phyloP scores from a whole-genome alignment of 2,113 vertebrate species.

The Tragelaphus buxtoni region DNA sequence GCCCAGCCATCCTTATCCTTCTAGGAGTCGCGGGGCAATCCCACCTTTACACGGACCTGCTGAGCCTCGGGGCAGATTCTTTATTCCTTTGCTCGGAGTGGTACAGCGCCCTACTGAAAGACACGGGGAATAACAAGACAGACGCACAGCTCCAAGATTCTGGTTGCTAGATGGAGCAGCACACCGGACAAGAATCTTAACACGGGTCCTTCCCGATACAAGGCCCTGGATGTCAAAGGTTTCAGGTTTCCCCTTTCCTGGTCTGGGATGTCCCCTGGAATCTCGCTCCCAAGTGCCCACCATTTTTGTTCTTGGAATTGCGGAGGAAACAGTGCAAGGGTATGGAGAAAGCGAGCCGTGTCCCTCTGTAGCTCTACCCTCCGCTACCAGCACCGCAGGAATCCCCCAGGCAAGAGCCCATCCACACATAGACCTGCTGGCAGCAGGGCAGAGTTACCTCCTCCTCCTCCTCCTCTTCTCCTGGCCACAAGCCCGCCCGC shows the following conservation, averaged over 20 bases:
- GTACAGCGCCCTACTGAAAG: background rate
- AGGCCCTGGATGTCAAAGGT: background rate
- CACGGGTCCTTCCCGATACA: background rate
- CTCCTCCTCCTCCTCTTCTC: constrained; percentile 19
- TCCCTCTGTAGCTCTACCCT: background rate
- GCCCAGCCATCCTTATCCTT: background rate
- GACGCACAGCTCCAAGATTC: background rate
- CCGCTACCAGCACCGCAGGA: background rate
- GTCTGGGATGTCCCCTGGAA: background rate
- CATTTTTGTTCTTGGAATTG: background rate
- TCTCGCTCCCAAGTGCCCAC: background rate
- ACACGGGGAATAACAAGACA: background rate
- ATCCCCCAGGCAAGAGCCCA: background rate
- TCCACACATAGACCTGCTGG: constrained; percentile 23
- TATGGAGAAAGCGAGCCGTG: background rate
- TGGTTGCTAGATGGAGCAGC: background rate
- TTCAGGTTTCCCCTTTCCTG: background rate
- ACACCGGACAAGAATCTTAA: background rate
- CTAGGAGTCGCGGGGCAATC: background rate
- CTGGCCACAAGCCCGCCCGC: background rate
- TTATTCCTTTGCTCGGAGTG: background rate
- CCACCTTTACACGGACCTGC: constrained; percentile 1
- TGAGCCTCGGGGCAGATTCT: background rate
- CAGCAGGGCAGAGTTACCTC: background rate
- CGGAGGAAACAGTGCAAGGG: background rate